These are phyloP conservation scores for Drosophila hydei DNA, from an alignment of 1,140 invertebrate genomes.

Conservation along the genomic window DNA sequence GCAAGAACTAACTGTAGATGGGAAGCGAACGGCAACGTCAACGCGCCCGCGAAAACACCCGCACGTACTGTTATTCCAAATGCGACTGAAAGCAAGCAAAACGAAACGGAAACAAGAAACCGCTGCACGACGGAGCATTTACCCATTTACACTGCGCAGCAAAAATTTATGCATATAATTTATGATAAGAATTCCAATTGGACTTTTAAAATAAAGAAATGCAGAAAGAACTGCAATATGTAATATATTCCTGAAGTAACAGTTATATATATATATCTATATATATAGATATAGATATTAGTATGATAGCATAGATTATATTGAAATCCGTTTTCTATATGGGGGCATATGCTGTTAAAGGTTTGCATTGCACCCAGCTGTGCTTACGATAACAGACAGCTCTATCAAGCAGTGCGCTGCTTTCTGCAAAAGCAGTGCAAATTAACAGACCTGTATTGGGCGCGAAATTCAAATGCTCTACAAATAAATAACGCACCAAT, in stretches of 20 bases:
- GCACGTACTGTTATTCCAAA: slow-evolving; percentile 52
- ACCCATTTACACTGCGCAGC: slow-evolving; percentile 43
- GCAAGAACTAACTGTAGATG: slow-evolving; percentile 68
- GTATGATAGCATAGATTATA: too few relatives aligned
- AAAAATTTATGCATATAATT: slow-evolving; percentile 8
- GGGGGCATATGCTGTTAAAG: slow-evolving; percentile 6
- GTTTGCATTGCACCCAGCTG: slow-evolving; percentile 9
- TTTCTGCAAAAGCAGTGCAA: slow-evolving; percentile 1
- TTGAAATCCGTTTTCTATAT: too few relatives aligned
- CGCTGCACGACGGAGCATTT: slow-evolving; percentile 40
- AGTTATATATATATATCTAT: too few relatives aligned
- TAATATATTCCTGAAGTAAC: too few relatives aligned
- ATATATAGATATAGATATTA: too few relatives aligned
- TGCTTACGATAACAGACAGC: slow-evolving; percentile 20
- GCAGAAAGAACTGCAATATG: background rate
- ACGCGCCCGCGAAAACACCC: slow-evolving; percentile 29
- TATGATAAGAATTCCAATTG: too few relatives aligned
- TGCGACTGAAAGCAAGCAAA: slow-evolving; percentile 42
- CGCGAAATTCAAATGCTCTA: background rate
- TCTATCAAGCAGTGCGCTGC: slow-evolving; percentile 16
- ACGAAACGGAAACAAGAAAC: slow-evolving; percentile 59
- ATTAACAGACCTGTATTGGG: background rate
- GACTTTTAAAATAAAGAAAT: background rate
- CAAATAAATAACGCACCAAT: background rate
- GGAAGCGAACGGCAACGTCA: slow-evolving; percentile 25